phyloP scores from a whole-genome alignment of 2,888 invertebrate species.

The Tenodera sinensis region DNA sequence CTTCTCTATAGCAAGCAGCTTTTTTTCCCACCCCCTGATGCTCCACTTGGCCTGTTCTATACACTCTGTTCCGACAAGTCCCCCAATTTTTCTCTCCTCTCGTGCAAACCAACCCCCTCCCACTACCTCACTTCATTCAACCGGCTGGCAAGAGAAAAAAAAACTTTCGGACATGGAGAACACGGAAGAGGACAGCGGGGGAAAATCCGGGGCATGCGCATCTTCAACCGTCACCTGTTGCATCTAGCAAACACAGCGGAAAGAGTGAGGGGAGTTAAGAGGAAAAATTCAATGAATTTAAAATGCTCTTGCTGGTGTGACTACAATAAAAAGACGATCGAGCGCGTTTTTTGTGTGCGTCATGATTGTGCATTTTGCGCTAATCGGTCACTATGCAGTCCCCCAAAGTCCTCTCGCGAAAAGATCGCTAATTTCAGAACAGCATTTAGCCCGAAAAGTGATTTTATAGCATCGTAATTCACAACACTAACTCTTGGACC shows the following conservation, averaged over 20 bases:
- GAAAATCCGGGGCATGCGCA: conserved; percentile 9
- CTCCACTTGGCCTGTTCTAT: conserved; percentile 1
- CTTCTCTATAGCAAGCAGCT: neutral
- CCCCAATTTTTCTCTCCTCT: conserved; percentile 30
- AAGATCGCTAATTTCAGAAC: neutral
- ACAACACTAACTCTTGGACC: neutral
- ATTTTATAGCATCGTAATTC: neutral
- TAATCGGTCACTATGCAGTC: neutral
- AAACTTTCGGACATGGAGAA: conserved; percentile 17
- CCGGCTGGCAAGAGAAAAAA: conserved; percentile 6
- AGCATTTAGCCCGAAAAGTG: neutral
- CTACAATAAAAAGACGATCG: conserved; percentile 2
- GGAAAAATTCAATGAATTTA: conserved; percentile 32
- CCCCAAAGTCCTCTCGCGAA: neutral
- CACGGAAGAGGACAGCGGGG: conserved; percentile 18
- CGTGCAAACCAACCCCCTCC: conserved; percentile 14
- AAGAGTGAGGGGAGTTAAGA: neutral
- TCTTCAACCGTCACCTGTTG: conserved; percentile 19
- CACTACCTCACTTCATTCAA: conserved; percentile 25
- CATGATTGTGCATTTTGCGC: neutral
- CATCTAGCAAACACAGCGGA: neutral
- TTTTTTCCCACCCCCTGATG: neutral
- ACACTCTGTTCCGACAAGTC: conserved; percentile 27
- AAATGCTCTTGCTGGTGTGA: conserved; percentile 27
- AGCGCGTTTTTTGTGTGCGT: neutral